Evolutionary conservation across 2,797 vertebrate species (phyloP).

Genomic region (Florisuga fusca): DNA sequence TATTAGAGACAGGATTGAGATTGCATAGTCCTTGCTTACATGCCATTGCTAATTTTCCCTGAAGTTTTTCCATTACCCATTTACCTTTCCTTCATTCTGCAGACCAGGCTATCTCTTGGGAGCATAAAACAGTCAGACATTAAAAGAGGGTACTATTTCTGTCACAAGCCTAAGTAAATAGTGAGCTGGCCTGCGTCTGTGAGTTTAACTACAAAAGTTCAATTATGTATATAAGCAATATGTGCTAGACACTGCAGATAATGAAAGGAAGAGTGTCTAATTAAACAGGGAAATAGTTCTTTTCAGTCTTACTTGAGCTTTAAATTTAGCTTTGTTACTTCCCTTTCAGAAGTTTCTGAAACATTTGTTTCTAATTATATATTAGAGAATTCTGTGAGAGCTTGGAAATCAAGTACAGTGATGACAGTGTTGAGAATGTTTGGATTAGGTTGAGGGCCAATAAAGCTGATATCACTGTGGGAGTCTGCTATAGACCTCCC

Average conservation of each 20-base stretch:
- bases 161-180: background rate
- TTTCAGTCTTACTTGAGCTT: background rate
- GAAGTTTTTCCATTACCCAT: background rate
- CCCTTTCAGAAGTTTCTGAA: background rate
- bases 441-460: too few relatives aligned
- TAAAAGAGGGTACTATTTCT: background rate
- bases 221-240: fast-evolving
- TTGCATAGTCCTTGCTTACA: background rate
- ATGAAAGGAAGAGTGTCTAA: background rate
- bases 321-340: background rate
- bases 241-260: background rate
- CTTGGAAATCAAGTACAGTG: too few relatives aligned
- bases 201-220: background rate
- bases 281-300: background rate
- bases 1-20: background rate
- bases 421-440: too few relatives aligned
- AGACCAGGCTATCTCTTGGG: background rate
- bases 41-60: background rate
- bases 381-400: too few relatives aligned
- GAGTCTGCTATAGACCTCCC: too few relatives aligned
- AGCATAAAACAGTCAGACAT: background rate
- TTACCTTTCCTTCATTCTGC: background rate
- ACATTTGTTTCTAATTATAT: too few relatives aligned
- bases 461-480: too few relatives aligned
- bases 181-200: background rate